Base-by-base conservation (phyloP, 2,888 invertebrate genomes). In the Pyralis farinalis region DNA sequence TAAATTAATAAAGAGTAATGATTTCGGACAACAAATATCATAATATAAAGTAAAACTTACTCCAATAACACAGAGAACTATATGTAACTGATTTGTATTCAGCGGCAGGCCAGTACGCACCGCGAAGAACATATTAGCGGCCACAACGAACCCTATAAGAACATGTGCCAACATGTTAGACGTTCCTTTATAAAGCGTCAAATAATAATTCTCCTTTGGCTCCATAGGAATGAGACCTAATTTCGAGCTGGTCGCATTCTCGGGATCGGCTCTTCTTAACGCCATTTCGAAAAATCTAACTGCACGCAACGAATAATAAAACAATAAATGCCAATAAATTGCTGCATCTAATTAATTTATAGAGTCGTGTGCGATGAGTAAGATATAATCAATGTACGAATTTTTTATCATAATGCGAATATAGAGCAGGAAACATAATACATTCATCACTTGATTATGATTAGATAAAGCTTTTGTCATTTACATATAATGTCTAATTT, bases 1-100 rank as follows among this genome's bases (percentile, higher is more conserved):
- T n/a, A n/a, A n/a, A n/a, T n/a, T n/a, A n/a, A n/a, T n/a, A n/a
- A n/a, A n/a, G n/a, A n/a, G n/a, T n/a, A n/a, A n/a, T n/a, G n/a
- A n/a, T n/a, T n/a, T n/a, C n/a, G n/a, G n/a, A n/a, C n/a, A n/a
- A n/a, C n/a, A n/a, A n/a, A n/a, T n/a, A n/a, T n/a, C n/a, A n/a
- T n/a, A n/a, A n/a, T n/a, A 25, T 8, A 25, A 25, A 25, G n/a
- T 7, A 25, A 25, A 25, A 25, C 25, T 25, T 40, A 40, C 25
- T 7, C 25, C 25, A 25, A 25, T 3, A 25, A 25, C 25, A 25
- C 25, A 25, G 25, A 25, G 25, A 7, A 25, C 25, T 25, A 25
- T 25, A 25, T 25, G 25, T 1, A 25, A 5, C 25, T 7, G 25
- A 2, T 7, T 25, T n/a, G 25, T 2, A 25, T 7, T 25, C 1